phyloP scores from a whole-genome alignment of 2,797 vertebrate genomes.

The Chelmon rostratus region DNA sequence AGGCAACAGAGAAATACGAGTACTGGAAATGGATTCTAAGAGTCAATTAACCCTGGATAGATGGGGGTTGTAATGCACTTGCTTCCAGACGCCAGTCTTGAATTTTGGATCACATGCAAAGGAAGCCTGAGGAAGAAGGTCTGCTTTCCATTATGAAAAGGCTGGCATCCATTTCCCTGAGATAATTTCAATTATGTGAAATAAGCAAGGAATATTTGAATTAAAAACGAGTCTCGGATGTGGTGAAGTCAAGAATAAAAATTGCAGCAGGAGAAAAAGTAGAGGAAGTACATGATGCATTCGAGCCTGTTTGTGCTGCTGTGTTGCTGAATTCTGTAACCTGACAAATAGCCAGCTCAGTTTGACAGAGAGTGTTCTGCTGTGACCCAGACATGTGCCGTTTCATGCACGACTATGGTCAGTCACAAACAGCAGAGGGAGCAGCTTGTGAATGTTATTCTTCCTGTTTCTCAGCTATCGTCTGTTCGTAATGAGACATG shows the following conservation, averaged over 20 bases:
- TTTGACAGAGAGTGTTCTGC: slow-evolving; percentile 3
- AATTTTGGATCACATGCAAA: slow-evolving; percentile 69
- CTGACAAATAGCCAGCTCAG: slow-evolving; percentile 6
- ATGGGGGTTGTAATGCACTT: slow-evolving; percentile 75
- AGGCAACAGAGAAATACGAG: slow-evolving; percentile 63
- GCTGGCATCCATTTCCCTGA: slow-evolving; percentile 42
- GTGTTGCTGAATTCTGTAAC: background rate
- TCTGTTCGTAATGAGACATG: slow-evolving; percentile 31
- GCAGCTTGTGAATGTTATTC: slow-evolving; percentile 11
- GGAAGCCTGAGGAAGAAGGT: slow-evolving; percentile 70
- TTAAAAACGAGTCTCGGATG: slow-evolving; percentile 33
- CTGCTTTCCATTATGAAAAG: slow-evolving; percentile 60
- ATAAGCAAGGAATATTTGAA: slow-evolving; percentile 43
- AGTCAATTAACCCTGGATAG: slow-evolving; percentile 82
- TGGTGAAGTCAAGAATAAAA: slow-evolving; percentile 10
- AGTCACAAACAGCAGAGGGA: slow-evolving; percentile 26
- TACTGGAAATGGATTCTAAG: slow-evolving; percentile 81
- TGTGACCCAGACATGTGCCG: background rate
- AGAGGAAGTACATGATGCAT: slow-evolving; percentile 1
- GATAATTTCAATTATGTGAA: slow-evolving; percentile 70
- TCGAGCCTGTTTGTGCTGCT: background rate
- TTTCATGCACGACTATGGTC: background rate
- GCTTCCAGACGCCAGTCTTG: slow-evolving; percentile 65
- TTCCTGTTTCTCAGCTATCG: slow-evolving; percentile 2
- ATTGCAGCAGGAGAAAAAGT: slow-evolving; percentile 8